Conservation (phyloP, 2,113 vertebrate species). For the Excalfactoria chinensis region DNA sequence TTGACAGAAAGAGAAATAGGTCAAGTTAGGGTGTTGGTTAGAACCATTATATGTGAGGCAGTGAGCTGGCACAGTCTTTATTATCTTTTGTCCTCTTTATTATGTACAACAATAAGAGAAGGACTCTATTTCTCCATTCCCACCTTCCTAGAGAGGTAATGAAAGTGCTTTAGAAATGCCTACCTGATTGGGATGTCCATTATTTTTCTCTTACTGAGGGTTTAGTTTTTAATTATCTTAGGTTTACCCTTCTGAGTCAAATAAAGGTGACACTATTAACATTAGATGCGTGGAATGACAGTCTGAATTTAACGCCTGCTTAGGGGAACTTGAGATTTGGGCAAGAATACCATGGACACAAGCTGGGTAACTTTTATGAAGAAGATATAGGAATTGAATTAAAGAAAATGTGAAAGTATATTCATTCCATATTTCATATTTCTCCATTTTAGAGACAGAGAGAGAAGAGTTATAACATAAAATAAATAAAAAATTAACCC, state of each 20-base stretch:
- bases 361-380: not conserved
- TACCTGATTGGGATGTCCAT: not conserved
- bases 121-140: not conserved
- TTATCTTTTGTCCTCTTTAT: not conserved
- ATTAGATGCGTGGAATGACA: not conserved
- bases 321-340: not conserved
- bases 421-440: not conserved
- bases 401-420: not conserved
- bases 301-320: not conserved
- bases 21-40: slow-evolving; percentile 17
- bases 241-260: not conserved
- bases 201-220: not conserved
- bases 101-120: not conserved
- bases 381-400: not conserved
- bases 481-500: not conserved
- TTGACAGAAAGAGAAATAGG: not conserved
- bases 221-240: not conserved
- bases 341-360: not conserved
- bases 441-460: not conserved
- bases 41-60: slow-evolving; percentile 29
- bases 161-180: not conserved
- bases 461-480: not conserved
- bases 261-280: not conserved
- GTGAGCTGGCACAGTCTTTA: slow-evolving; percentile 6
- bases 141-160: not conserved